phyloP scores from a whole-genome alignment of 1,140 invertebrate genomes.

The Brachionus paranguensis region DNA sequence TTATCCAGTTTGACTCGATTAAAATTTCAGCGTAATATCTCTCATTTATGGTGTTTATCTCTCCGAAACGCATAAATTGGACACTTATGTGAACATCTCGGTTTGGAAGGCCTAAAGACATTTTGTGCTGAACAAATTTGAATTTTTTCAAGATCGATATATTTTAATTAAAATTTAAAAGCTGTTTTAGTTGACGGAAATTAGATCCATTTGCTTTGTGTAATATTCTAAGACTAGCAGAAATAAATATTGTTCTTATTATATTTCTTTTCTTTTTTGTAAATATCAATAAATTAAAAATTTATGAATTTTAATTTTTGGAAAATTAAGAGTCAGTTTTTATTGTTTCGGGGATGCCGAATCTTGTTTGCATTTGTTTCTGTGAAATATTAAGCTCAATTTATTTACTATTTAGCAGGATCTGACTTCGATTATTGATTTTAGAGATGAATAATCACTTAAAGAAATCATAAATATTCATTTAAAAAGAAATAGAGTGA shows the following conservation, averaged over 20 bases:
- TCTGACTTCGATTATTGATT: not conserved
- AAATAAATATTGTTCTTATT: not conserved
- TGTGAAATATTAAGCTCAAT: not conserved
- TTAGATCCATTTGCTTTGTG: not conserved
- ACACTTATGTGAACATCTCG: not conserved
- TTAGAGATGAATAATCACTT: not conserved
- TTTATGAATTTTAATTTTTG: not conserved
- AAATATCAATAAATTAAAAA: not conserved
- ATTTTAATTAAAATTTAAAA: not conserved
- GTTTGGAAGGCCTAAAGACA: not conserved
- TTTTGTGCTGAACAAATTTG: not conserved
- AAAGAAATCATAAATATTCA: not conserved
- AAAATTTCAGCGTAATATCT: not conserved
- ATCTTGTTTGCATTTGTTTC: not conserved
- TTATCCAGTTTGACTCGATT: constrained; percentile 25
- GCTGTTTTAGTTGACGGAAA: not conserved
- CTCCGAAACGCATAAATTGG: not conserved
- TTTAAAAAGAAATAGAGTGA: too few species aligned
- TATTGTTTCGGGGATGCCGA: not conserved
- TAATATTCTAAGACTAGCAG: too few species aligned
- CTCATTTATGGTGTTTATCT: constrained; percentile 13
- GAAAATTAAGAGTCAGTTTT: not conserved
- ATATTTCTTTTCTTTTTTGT: not conserved
- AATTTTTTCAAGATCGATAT: not conserved
- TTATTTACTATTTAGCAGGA: not conserved